A percentile compares a stretch with the other conserved stretches of the same genome.
These are phyloP conservation scores for Alentia gelatinosa DNA, from an alignment of 2,888 invertebrate genomes.

Conservation along the genomic window DNA sequence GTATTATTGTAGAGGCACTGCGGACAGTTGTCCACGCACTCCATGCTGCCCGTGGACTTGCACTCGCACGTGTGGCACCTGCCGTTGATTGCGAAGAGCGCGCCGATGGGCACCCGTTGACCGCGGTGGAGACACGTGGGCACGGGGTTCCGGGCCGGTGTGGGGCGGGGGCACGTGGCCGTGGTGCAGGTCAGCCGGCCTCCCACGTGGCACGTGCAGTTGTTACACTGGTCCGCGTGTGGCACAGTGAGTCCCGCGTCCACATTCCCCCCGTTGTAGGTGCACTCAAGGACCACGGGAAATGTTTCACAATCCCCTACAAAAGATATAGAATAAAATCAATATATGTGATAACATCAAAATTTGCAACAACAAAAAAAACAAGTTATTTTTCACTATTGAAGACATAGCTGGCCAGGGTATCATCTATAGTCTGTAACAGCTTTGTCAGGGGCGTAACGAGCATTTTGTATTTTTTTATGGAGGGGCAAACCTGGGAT, in stretches of 20 bases:
- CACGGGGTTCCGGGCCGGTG: background rate
- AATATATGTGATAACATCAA: no score
- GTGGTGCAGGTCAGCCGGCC: background rate
- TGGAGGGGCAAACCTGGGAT: no score
- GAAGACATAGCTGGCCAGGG: no score
- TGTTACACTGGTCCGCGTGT: background rate
- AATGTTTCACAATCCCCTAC: background rate
- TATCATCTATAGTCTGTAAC: no score
- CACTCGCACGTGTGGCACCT: background rate
- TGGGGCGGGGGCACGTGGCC: background rate
- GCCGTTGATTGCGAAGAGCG: background rate
- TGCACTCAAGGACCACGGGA: background rate
- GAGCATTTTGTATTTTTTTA: no score
- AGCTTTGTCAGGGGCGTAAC: no score
- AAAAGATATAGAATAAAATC: no score
- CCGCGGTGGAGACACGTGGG: background rate
- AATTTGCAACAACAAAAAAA: no score
- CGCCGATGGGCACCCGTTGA: background rate
- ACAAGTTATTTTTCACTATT: no score
- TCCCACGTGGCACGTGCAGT: constrained; percentile 23
- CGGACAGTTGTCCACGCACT: constrained; percentile 3
- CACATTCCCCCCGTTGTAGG: background rate
- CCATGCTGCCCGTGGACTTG: background rate
- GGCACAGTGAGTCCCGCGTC: background rate
- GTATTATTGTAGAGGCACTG: background rate